Conservation (phyloP, 1,140 invertebrate genomes). For the Bombus terrestris region DNA sequence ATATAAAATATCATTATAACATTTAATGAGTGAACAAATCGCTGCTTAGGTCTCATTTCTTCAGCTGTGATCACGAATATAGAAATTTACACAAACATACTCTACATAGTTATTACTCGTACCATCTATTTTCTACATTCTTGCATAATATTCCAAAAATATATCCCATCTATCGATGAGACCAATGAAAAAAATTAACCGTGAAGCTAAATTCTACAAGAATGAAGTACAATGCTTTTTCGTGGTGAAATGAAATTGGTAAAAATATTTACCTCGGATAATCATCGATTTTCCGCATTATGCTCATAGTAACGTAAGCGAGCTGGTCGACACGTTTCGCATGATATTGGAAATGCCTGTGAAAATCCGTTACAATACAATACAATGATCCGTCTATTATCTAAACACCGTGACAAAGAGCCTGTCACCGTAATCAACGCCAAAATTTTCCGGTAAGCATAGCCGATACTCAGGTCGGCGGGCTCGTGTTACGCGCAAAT, state of each 20-base stretch:
- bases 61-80: too few relatives aligned
- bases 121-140: too few relatives aligned
- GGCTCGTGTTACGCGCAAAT: conserved; percentile 60
- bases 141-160: neutral
- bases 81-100: neutral
- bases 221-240: neutral
- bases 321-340: conserved; percentile 13
- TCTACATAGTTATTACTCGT: neutral
- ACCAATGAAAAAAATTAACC: neutral
- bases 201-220: neutral
- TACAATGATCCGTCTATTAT: conserved; percentile 66
- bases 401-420: conserved; percentile 63
- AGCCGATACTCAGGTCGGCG: conserved; percentile 52
- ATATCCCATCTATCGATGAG: neutral
- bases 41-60: too few relatives aligned
- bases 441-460: conserved; percentile 58
- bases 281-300: conserved; percentile 6
- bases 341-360: conserved; percentile 55
- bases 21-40: too few relatives aligned
- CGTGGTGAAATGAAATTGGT: neutral
- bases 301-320: neutral
- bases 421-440: conserved; percentile 60
- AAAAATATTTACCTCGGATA: neutral
- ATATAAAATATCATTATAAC: too few relatives aligned
- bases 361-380: conserved; percentile 64